Evolutionary conservation across 2,888 invertebrate genomes (phyloP), one percentile per base, ranked within the genome.

Genomic region (Stegana nigrithorax): DNA sequence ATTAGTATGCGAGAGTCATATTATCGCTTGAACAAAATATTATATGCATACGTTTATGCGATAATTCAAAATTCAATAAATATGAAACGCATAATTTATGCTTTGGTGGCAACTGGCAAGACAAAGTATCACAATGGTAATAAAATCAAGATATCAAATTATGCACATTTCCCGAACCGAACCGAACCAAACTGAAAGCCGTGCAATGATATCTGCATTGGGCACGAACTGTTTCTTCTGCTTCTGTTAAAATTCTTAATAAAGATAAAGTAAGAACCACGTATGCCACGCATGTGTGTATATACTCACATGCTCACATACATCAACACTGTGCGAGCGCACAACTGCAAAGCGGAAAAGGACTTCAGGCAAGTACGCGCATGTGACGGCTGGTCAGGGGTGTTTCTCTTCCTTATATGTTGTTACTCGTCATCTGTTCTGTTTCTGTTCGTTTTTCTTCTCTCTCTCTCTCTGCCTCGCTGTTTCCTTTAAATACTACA

Each of bases 91-190:
- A 67, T 69, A 69, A 69, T 69, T 69, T 69, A 69, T 69, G 67
- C 69, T 62, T 65, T 61, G 64, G 56, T 58, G 62, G 63, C 60
- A 59, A 62, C 44, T 47, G 4, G 39, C 29, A 42, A 44, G 25
- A 61, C 50, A 68, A 61, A 60, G 62, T 60, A 70, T 65, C 58
- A 39, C 42, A 58, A 60, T 39, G 44, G 50, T 42, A 71, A 78
- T 73, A 73, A 69, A 78, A 77, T 80, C 76, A 77, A 77, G 76
- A 76, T 76, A 76, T 76, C 76, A 77, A 72, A 64, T 63, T 59
- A 63, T 65, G 67, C 64, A 65, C 59, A 56, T 47, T 58, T 55
- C 21, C 32, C 53, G 32, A 21, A 51, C 7, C 29, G 29, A 29
- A 6, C 10, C 29, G 6, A 29, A 7, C 10, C 29, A 29, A 29